Evolutionary conservation across 2,888 invertebrate genomes (phyloP).

Genomic region (Caenorhabditis sp.): DNA sequence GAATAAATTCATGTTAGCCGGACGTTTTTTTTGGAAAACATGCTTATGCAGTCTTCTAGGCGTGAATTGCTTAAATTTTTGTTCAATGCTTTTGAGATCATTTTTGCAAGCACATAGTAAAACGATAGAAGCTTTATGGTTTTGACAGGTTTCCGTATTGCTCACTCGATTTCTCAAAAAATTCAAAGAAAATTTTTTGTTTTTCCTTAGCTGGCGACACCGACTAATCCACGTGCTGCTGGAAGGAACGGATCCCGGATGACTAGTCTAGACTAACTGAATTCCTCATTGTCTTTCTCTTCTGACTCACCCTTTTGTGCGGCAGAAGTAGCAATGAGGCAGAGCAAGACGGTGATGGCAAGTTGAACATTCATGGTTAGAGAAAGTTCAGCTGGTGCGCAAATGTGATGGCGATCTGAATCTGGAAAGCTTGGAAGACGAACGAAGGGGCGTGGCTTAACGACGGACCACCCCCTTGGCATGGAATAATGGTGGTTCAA

Average conservation of each 20-base stretch:
- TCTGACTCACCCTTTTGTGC: constrained; percentile 55
- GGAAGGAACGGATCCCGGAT: not conserved
- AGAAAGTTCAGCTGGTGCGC: constrained; percentile 52
- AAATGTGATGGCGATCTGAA: constrained; percentile 57
- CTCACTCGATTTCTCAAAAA: constrained; percentile 14
- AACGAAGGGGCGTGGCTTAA: constrained; percentile 39
- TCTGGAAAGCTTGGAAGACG: constrained; percentile 43
- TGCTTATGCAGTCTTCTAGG: not conserved
- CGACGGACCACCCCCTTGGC: constrained; percentile 47
- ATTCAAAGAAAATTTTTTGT: not conserved
- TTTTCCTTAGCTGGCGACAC: not conserved
- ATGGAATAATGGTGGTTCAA: constrained; percentile 50
- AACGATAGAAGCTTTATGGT: constrained; percentile 8
- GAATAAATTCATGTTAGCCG: not conserved
- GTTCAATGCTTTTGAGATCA: not conserved
- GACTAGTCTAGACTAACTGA: not conserved
- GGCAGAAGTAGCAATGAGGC: constrained; percentile 50
- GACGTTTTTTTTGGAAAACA: not conserved
- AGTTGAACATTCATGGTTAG: constrained; percentile 57
- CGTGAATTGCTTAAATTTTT: not conserved
- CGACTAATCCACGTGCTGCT: not conserved
- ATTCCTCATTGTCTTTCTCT: not conserved
- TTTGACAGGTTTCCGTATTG: constrained; percentile 41
- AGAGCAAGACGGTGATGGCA: constrained; percentile 52
- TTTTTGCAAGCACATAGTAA: no score